Base-by-base conservation (phyloP, 2,888 invertebrate genomes). In the Phortica okadai region DNA sequence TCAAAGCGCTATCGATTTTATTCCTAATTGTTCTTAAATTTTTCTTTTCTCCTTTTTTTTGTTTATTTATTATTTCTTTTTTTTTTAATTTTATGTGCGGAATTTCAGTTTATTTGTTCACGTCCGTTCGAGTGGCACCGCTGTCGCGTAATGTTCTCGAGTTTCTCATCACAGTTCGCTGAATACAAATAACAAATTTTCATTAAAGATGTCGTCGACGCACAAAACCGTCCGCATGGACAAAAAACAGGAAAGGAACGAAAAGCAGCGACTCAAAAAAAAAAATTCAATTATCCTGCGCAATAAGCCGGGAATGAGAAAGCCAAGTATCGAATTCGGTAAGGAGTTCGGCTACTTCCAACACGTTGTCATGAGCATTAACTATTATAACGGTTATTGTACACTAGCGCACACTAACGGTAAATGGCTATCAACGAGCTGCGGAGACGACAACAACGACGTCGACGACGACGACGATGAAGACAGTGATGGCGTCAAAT, bases 241-340 rank as follows among this genome's bases (percentile, higher is more conserved):
- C 16, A 16, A 67, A 33, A 44, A 67, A 14, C 33, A n/a, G 33
- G 25, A 8, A 41, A 41, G 76, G 59, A 77, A 44, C 25, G 16
- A 44, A 75, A 73, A 58, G 33, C 33, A 58, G 16, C 66, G 76
- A 73, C 44, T 56, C 44, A 33, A 33, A 33, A 33, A 50, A 73
- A 59, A 64, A 64, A 74, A 73, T 86, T 86, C 80, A 84, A 82
- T 86, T 86, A 81, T 84, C 81, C 84, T 78, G 80, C 82, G 16
- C 80, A 79, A 81, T 83, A 80, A 59, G 14, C 59, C 10, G 59
- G 14, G 16, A 7, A n/a, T 7, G 21, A 59, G n/a, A 7, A n/a
- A 21, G 59, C 59, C 59, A 21, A 16, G n/a, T 59, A 50, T 11
- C 50, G 50, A 50, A 50, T 11, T 50, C 50, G 50, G 2, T 2